Conservation (phyloP, 2,113 vertebrate genomes). For the Erpornis zantholeuca region DNA sequence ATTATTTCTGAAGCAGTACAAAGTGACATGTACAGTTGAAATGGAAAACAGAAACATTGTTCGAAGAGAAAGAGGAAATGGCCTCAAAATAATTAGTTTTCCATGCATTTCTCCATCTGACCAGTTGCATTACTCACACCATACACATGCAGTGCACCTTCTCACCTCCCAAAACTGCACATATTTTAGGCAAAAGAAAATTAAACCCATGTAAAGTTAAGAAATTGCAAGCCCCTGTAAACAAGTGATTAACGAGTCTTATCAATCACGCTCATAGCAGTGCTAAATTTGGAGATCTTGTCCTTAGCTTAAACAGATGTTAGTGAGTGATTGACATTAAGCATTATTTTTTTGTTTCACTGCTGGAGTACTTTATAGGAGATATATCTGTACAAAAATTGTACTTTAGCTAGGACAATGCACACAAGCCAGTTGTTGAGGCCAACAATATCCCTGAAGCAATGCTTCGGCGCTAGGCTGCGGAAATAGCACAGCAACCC, state of each 20-base stretch:
- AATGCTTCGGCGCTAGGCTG: background rate
- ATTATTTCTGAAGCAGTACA: background rate
- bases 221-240: background rate
- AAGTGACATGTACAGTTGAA: background rate
- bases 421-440: background rate
- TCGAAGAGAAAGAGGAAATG: background rate
- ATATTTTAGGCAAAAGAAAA: background rate
- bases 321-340: background rate
- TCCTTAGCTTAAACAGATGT: background rate
- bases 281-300: background rate
- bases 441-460: background rate
- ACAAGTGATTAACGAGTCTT: background rate
- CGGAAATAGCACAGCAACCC: background rate
- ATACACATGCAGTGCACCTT: background rate
- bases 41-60: background rate
- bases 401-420: background rate
- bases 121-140: background rate
- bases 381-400: background rate
- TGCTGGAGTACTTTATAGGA: background rate
- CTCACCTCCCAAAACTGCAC: background rate
- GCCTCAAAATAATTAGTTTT: constrained; percentile 9
- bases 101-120: background rate
- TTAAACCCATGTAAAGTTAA: background rate
- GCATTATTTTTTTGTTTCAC: background rate
- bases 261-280: background rate